Evolutionary conservation across 1,140 invertebrate genomes (phyloP).

Genomic region (Zeugodacus cucurbitae): DNA sequence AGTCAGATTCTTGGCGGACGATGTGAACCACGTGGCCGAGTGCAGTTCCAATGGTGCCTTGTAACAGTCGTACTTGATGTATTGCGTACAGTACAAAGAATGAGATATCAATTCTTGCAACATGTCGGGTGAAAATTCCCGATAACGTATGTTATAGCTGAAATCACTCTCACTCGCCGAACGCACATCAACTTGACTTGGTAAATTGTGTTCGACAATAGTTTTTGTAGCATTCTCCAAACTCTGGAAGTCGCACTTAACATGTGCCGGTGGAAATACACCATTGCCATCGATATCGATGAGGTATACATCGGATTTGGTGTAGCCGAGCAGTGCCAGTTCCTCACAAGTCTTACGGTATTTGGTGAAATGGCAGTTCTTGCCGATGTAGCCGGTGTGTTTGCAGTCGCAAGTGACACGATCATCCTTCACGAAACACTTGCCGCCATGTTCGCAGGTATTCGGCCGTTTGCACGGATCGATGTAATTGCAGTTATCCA

Average conservation of each 20-base stretch:
- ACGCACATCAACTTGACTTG: constrained; percentile 87
- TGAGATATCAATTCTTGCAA: constrained; percentile 88
- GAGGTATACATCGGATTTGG: constrained; percentile 87
- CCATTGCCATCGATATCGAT: constrained; percentile 96
- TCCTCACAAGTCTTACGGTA: constrained; percentile 93
- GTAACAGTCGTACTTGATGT: constrained; percentile 91
- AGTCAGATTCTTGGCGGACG: constrained; percentile 78
- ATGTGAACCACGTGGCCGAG: constrained; percentile 90
- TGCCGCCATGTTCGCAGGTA: constrained; percentile 90
- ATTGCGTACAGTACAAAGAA: constrained; percentile 89
- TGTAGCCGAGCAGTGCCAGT: constrained; percentile 84
- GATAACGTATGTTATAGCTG: constrained; percentile 85
- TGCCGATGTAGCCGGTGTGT: constrained; percentile 87
- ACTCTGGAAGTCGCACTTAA: constrained; percentile 90
- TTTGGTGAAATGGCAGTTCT: constrained; percentile 92
- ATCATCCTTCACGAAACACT: constrained; percentile 89
- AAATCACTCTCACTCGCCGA: constrained; percentile 81
- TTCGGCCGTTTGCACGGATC: constrained; percentile 89
- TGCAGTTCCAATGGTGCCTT: constrained; percentile 88
- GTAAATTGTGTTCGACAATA: constrained; percentile 92
- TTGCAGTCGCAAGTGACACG: constrained; percentile 88
- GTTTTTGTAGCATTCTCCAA: constrained; percentile 88
- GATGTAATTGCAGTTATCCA: constrained; percentile 91
- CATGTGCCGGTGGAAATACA: constrained; percentile 87
- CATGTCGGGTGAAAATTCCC: constrained; percentile 91